phyloP scores from a whole-genome alignment of 1,140 invertebrate genomes.

The Stenopsyche tienmushanensis region DNA sequence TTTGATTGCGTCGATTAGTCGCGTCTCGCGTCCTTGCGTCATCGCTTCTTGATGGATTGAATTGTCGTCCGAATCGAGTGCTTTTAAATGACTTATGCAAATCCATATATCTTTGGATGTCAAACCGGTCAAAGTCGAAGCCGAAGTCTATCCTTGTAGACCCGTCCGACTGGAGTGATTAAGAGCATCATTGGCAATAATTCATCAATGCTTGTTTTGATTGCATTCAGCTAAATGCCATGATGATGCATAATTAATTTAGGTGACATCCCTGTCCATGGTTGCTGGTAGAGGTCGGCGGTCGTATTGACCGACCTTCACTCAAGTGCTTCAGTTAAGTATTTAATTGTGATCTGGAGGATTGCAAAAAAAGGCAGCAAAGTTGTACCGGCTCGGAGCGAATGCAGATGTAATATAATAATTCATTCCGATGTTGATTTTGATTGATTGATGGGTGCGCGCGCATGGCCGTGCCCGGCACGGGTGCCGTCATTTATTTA shows the following conservation, averaged over 20 bases:
- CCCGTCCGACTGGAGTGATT: no score
- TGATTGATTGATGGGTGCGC: conserved; percentile 42
- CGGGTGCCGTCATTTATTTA: conserved; percentile 14
- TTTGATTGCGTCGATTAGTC: no score
- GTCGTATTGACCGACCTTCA: not conserved
- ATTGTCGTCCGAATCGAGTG: no score
- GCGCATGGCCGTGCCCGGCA: conserved; percentile 10
- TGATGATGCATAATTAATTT: not conserved
- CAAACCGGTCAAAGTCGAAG: no score
- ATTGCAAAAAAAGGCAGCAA: not conserved
- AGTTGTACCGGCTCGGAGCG: not conserved
- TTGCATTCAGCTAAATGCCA: no score
- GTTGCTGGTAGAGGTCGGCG: not conserved
- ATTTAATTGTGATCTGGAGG: not conserved
- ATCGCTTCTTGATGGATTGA: no score
- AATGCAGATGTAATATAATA: conserved; percentile 41
- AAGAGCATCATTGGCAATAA: no score
- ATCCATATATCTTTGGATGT: no score
- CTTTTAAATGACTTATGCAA: no score
- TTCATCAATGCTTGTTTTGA: no score
- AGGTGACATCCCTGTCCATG: not conserved
- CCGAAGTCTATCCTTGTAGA: no score
- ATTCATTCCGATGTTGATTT: conserved; percentile 42
- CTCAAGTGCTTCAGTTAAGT: not conserved
- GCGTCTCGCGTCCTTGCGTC: no score